Evolutionary conservation across 2,888 invertebrate species (phyloP), one percentile per base, ranked within the genome.

Genomic region (Dorcus hopei): DNA sequence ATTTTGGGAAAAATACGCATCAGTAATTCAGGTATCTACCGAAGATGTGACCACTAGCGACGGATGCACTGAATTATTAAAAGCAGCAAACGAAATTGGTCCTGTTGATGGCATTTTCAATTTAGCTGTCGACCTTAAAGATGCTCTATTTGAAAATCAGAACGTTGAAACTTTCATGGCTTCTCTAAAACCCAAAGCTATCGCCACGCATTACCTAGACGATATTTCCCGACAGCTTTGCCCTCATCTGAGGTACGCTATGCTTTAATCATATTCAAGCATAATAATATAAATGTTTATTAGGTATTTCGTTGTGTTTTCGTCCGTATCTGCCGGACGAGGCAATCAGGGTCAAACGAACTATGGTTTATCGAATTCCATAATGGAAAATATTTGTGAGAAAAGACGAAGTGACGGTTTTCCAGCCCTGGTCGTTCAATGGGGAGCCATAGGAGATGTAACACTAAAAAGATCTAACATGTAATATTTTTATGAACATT

Each of bases 371-470:
- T 89, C 93, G 43, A 96, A 95, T 80, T 93, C 93, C 0, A 84
- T 90, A 3, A 93, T 95, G 93, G 94, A 95, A 77, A 83, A 93
- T 65, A 87, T 95, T 65, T 91, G 91, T 72, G 95, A 93, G 76
- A 80, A 81, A 70, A 85, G 93, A 64, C 81, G 81, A 69, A 78
- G 77, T 55, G 85, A 87, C 6, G 90, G 91, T 0, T 81, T 88
- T 0, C 91, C 93, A 1, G 95, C 84, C 0, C 77, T 93, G 59
- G 95, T 95, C 1, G 86, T 96, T 8, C 93, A 96, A 75, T 96
- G 95, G 95, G 95, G 96, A 41, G 95, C 94, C 39, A 85, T 96
- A 53, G 96, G 94, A 52, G 95, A 96, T 77, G 91, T 90, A 54
- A 88, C 89, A 70, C 1, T 48, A 6, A 42, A 42, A 42, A 11